Percentiles rank a stretch among this genome's conserved stretches.
phyloP scores from a whole-genome alignment of 2,888 invertebrate species.

The Euzetes globulus region DNA sequence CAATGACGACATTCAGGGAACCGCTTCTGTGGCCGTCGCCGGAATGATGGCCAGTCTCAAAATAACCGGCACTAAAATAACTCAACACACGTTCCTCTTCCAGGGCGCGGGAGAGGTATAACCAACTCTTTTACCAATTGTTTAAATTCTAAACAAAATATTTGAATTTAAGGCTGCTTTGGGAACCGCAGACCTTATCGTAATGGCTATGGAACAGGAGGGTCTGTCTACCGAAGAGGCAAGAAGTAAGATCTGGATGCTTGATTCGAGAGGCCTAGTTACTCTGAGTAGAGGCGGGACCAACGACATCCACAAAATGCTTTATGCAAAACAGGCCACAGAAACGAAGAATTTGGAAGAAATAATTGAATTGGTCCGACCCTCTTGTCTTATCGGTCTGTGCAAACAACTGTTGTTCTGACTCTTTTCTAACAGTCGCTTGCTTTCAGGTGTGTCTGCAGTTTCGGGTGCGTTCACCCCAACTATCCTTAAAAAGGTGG shows the following conservation, averaged over 20 bases:
- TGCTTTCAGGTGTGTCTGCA: conserved; percentile 71
- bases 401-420: background rate
- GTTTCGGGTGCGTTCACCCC: conserved; percentile 86
- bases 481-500: conserved; percentile 80
- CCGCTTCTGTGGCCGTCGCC: conserved; percentile 90
- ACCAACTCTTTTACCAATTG: conserved; percentile 11
- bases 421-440: conserved; percentile 8
- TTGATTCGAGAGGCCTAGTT: conserved; percentile 90
- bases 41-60: conserved; percentile 80
- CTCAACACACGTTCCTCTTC: conserved; percentile 81
- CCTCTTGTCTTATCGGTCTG: conserved; percentile 81
- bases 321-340: conserved; percentile 68
- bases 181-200: conserved; percentile 85
- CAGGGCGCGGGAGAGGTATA: conserved; percentile 90
- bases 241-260: conserved; percentile 76
- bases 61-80: conserved; percentile 70
- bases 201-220: conserved; percentile 84
- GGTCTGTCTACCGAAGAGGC: conserved; percentile 70
- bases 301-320: conserved; percentile 61
- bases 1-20: conserved; percentile 85
- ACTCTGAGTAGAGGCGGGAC: conserved; percentile 53
- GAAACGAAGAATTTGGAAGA: conserved; percentile 70
- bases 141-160: conserved; percentile 37
- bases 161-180: conserved; percentile 63
- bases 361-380: conserved; percentile 70